Base-by-base conservation (phyloP, 1,140 invertebrate genomes). In the Temnothorax curvispinosus region DNA sequence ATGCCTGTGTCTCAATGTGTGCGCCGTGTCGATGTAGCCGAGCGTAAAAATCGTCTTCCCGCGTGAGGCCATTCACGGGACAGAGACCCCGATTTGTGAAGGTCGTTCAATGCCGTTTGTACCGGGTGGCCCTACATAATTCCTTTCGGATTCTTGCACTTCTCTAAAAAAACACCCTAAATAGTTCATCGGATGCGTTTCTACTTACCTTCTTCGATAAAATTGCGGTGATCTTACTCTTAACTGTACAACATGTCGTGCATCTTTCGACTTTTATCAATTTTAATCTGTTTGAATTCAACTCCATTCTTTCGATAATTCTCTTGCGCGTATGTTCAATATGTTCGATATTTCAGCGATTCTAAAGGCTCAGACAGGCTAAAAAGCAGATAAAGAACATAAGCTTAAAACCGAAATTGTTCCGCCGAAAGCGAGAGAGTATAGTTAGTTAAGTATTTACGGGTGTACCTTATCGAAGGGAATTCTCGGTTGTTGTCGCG, bases 81-180 rank as follows among this genome's bases (percentile, higher is more conserved):
- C 91, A 90, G 91, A 90, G 92, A 94, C 88, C 91, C 87, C 89
- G 94, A 94, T 95, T 94, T 86, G 91, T 88, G 94, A 95, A 95
- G 94, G 94, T 93, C 94, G 94, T 95, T 95, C 94, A 95, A 95
- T 95, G 94, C 94, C 94, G 91, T 88, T 87, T 89, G 89, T 88
- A 87, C 84, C 88, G 84, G 89, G 65, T 92, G 89, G 89, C 86
- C 91, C 92, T 92, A 88, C 58, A 82, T 90, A 72, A 90, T 74
- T 75, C 52, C 18, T 78, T 47, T 77, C 71, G 56, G 44, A 18
- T 75, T 75, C 35, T 35, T 21, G 44, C 38, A 15, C 44, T 47
- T 62, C 56, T 50, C 67, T 60, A 44, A 56, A 44, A 44, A 56
- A 52, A 54, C 11, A 9, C 32, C 32, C 88, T 77, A 89, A 89